These are phyloP conservation scores for Emmelina monodactyla DNA, from an alignment of 2,888 invertebrate species.

Conservation along the genomic window DNA sequence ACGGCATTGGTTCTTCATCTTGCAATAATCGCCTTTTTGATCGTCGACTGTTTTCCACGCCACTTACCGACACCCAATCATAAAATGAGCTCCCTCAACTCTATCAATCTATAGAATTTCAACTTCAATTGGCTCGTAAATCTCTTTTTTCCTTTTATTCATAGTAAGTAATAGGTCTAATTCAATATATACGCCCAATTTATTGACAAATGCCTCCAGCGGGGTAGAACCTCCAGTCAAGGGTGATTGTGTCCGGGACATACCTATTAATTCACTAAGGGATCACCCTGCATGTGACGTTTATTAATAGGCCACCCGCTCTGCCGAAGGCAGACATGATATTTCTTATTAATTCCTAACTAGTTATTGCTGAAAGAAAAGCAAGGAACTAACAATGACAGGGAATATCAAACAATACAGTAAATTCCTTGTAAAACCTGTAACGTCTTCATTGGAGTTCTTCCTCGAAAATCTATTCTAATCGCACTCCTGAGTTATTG, in stretches of 20 bases:
- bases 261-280: constrained; percentile 37
- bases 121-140: constrained; percentile 1
- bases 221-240: constrained; percentile 22
- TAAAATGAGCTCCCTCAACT: too few species aligned
- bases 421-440: too few species aligned
- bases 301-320: constrained; percentile 30
- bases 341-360: constrained; percentile 11
- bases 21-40: too few species aligned
- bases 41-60: too few species aligned
- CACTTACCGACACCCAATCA: too few species aligned
- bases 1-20: too few species aligned
- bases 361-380: constrained; percentile 4
- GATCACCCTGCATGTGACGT: constrained; percentile 29
- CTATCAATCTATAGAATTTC: too few species aligned
- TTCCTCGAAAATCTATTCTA: too few species aligned
- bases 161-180: background rate
- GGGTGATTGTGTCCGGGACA: constrained; percentile 24
- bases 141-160: background rate
- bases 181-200: constrained; percentile 6
- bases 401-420: too few species aligned
- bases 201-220: constrained; percentile 21
- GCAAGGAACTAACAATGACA: too few species aligned
- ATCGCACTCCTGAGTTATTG: too few species aligned
- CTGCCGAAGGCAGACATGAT: constrained; percentile 10
- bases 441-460: too few species aligned